Evolutionary conservation across 2,113 vertebrate species (phyloP).

Genomic region (Alethe diademata): DNA sequence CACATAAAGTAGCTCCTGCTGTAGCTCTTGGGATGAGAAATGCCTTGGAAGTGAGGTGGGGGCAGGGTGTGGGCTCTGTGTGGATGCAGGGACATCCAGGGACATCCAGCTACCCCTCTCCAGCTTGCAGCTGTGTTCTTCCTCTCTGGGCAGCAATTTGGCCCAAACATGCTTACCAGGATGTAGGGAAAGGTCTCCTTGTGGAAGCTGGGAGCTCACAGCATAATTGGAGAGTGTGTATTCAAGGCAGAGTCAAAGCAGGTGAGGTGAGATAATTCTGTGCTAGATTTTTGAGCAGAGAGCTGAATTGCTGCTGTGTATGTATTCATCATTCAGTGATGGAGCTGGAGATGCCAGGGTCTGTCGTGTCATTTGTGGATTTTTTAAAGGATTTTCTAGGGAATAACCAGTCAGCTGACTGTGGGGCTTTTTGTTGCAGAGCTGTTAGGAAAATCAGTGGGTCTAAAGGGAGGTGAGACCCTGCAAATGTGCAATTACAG

Average conservation of each 20-base stretch:
- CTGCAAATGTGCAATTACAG: neutral
- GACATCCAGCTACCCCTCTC: neutral
- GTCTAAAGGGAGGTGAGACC: neutral
- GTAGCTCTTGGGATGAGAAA: neutral
- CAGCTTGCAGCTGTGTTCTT: neutral
- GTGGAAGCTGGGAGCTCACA: neutral
- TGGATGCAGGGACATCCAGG: neutral
- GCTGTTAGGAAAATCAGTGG: neutral
- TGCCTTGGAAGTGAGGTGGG: fast-evolving
- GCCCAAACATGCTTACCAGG: neutral
- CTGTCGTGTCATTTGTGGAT: neutral
- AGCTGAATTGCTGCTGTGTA: neutral
- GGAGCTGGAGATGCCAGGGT: neutral
- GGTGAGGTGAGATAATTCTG: neutral
- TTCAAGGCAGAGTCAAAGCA: neutral
- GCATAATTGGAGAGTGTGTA: neutral
- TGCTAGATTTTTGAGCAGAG: neutral
- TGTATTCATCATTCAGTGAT: neutral
- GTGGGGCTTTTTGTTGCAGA: neutral
- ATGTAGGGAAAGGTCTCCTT: neutral
- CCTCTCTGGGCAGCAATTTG: neutral
- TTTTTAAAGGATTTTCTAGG: neutral
- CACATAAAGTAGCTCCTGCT: neutral
- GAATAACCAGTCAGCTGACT: neutral
- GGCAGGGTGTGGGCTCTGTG: fast-evolving